These are phyloP conservation scores for Lanius collurio DNA, from an alignment of 2,113 vertebrate species.

Conservation along the genomic window DNA sequence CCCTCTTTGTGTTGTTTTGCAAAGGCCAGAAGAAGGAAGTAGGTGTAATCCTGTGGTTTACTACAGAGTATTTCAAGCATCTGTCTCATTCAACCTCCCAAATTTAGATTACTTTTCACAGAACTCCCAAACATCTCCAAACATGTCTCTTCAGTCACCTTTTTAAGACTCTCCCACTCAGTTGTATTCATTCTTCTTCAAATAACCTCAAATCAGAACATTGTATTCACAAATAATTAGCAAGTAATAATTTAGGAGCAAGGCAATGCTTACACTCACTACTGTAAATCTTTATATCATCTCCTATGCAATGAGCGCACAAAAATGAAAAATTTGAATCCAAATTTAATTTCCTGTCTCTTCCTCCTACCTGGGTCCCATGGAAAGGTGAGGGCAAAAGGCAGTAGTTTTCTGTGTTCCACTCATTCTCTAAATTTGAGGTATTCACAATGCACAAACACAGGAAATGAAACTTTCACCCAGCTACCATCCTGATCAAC, in stretches of 20 bases:
- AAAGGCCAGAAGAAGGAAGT: background rate
- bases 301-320: background rate
- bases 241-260: background rate
- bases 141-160: background rate
- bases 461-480: background rate
- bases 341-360: background rate
- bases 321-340: background rate
- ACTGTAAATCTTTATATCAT: background rate
- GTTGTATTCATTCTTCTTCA: background rate
- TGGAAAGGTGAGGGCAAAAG: background rate
- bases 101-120: background rate
- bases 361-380: background rate
- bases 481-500: background rate
- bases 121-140: background rate
- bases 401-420: background rate
- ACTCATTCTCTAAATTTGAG: background rate
- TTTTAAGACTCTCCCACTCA: background rate
- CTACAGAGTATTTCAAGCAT: background rate
- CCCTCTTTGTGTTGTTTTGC: background rate
- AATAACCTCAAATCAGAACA: background rate
- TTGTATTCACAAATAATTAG: background rate
- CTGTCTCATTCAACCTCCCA: background rate
- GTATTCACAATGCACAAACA: background rate
- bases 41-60: background rate
- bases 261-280: background rate